phyloP scores from a whole-genome alignment of 2,888 invertebrate genomes.

The Temnothorax ravouxi region DNA sequence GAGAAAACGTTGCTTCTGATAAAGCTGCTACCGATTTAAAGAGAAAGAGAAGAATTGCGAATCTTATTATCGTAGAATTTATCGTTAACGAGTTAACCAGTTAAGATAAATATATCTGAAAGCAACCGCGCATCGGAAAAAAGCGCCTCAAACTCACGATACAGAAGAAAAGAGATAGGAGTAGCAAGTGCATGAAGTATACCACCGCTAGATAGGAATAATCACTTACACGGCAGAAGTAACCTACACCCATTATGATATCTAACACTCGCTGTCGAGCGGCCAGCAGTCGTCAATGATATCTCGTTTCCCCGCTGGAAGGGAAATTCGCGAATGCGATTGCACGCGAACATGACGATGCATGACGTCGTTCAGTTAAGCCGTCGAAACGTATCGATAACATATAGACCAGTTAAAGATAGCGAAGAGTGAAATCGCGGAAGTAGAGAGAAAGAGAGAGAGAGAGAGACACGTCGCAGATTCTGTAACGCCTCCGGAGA shows the following conservation, averaged over 20 bases:
- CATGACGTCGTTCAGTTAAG: constrained; percentile 30
- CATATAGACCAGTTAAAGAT: constrained; percentile 34
- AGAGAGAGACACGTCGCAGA: constrained; percentile 30
- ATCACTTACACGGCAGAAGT: constrained; percentile 59
- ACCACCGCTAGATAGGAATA: constrained; percentile 50
- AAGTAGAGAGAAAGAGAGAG: constrained; percentile 9
- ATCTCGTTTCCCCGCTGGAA: constrained; percentile 77
- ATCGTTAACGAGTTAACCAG: constrained; percentile 55
- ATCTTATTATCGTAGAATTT: constrained; percentile 55
- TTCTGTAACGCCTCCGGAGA: constrained; percentile 8
- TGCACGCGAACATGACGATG: constrained; percentile 54
- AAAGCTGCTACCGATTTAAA: constrained; percentile 50
- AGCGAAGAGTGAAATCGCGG: background rate
- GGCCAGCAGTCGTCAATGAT: constrained; percentile 73
- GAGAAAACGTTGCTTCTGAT: constrained; percentile 26
- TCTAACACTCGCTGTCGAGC: constrained; percentile 70
- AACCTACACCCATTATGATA: constrained; percentile 72
- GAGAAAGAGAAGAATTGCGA: constrained; percentile 43
- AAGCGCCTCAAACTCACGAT: background rate
- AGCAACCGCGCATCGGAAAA: constrained; percentile 17
- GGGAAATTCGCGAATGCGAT: constrained; percentile 36
- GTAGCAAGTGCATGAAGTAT: constrained; percentile 1
- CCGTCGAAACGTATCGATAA: constrained; percentile 65
- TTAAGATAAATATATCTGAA: constrained; percentile 63
- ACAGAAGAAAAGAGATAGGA: background rate